These are phyloP conservation scores for Trichopoda pennipes DNA, from an alignment of 2,888 invertebrate species.

Conservation along the genomic window DNA sequence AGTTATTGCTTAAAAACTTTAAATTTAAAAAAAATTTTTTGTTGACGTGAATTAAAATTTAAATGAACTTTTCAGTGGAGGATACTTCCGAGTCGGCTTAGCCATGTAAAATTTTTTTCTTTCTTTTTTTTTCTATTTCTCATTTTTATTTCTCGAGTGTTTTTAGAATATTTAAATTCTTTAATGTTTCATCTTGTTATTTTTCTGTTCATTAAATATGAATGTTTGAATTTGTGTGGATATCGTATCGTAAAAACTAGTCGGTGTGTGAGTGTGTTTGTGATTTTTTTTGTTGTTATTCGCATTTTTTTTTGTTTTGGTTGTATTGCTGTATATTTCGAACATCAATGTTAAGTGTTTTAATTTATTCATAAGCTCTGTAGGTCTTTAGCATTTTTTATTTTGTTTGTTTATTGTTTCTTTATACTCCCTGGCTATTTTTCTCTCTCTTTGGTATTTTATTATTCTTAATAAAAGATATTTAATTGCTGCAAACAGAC, in stretches of 20 bases:
- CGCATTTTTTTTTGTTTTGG: no score
- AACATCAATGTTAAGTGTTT: slow-evolving; percentile 47
- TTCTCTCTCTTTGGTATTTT: slow-evolving; percentile 31
- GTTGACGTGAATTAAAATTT: no score
- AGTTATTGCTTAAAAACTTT: no score
- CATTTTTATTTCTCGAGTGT: background rate
- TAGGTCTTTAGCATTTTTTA: slow-evolving; percentile 52
- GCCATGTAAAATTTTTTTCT: background rate
- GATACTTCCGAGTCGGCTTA: background rate
- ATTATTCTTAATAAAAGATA: slow-evolving; percentile 11
- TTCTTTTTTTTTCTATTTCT: background rate
- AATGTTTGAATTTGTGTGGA: background rate
- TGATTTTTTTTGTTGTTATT: background rate
- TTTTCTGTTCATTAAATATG: slow-evolving; percentile 18
- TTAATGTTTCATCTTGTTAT: slow-evolving; percentile 20
- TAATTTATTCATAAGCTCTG: slow-evolving; percentile 62
- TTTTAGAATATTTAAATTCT: slow-evolving; percentile 7
- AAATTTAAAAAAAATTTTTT: no score
- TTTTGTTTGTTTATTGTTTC: slow-evolving; percentile 25
- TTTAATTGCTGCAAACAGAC: slow-evolving; percentile 33
- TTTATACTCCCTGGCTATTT: background rate
- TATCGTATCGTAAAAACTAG: background rate
- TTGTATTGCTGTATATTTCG: slow-evolving; percentile 16
- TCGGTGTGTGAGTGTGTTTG: background rate
- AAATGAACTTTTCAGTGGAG: background rate